These are phyloP conservation scores for Onychomys leucogaster DNA, from an alignment of 2,797 vertebrate genomes.

Conservation along the genomic window DNA sequence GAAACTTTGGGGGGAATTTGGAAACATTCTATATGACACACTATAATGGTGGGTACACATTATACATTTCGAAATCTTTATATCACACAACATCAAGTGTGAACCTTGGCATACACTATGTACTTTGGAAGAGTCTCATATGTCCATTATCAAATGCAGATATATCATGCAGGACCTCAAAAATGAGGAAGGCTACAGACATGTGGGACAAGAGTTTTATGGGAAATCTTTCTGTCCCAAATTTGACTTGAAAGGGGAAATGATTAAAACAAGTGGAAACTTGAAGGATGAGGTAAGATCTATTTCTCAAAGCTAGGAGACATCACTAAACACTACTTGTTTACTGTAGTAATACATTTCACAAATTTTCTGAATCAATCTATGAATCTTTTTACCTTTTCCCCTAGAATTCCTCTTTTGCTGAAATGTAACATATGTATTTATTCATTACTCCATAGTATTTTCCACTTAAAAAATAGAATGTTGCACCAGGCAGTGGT, in stretches of 20 bases:
- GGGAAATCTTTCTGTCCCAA: background rate
- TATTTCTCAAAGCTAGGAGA: background rate
- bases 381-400: background rate
- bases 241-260: background rate
- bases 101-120: background rate
- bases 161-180: background rate
- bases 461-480: background rate
- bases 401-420: background rate
- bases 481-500: too few relatives aligned
- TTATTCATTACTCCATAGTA: background rate
- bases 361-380: background rate
- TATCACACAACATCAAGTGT: background rate
- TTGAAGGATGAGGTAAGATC: background rate
- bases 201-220: fast-evolving
- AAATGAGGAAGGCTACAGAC: fast-evolving
- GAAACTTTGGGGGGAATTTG: background rate
- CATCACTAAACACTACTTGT: background rate
- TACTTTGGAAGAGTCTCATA: background rate
- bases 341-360: background rate
- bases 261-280: background rate
- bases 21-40: background rate
- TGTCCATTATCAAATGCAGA: background rate
- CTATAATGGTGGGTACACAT: background rate
- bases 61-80: background rate
- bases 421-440: background rate